Base-by-base conservation (phyloP, 2,888 invertebrate species). In the Allygus modestus region DNA sequence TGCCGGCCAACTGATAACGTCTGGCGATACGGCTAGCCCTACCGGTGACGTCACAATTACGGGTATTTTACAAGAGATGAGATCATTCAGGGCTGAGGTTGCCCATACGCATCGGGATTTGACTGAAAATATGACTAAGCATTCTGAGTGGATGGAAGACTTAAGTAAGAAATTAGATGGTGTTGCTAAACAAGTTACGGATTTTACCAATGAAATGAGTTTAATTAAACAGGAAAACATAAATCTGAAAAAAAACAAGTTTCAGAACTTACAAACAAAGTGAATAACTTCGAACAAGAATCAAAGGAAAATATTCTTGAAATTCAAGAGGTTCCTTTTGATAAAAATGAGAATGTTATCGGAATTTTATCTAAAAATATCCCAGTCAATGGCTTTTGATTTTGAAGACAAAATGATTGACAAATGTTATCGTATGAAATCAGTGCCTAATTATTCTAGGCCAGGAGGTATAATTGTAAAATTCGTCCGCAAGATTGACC, bases 381-480 rank as follows among this genome's bases (percentile, higher is more conserved):
- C 71, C 20, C 37, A 37, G 12, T 37, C 41, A n/a, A 71, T 71
- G 0, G 41, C 12, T 20, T 71, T 71, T 71, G 37, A 41, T 20
- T 71, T 37, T 12, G 2, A 71, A 20, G 71, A 71, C 0, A 15
- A 33, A 41, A 71, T 71, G 71, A 71, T 71, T 41, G 71, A 71
- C n/a, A 71, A 71, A 4, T 71, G 71, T 71, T 71, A 71, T 41
- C 71, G 71, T 23, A 71, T 71, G 2, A 71, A 33, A 71, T n/a
- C 71, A 71, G 41, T 11, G 1, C 37, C 20, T 41, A 1, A 20
- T 20, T 41, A n/a, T n/a, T 17, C 31, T 41, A 37, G 41, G 15
- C 41, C 71, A 71, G 71, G 41, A 65, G 31, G 65, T 23, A 71
- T 71, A 4, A 41, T 71, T 1, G 37, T 71, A 9, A 71, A 71